phyloP scores from a whole-genome alignment of 2,797 vertebrate genomes.

The Pelobates cultripes region DNA sequence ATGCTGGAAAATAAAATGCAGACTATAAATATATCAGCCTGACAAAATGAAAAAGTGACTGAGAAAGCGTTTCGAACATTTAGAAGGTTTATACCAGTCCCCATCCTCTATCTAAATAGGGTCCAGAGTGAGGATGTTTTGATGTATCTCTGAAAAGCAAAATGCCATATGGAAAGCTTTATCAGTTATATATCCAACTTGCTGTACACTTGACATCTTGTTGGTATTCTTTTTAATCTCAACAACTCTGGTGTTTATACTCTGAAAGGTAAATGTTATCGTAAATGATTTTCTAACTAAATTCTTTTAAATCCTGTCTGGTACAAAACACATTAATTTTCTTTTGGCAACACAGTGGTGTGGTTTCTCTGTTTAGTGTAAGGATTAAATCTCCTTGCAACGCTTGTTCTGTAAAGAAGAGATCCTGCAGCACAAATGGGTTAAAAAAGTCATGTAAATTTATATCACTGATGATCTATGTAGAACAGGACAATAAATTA shows the following conservation, averaged over 20 bases:
- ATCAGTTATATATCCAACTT: constrained; percentile 70
- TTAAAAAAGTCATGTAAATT: constrained; percentile 67
- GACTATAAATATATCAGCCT: constrained; percentile 16
- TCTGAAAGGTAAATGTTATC: constrained; percentile 81
- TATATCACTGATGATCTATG: constrained; percentile 63
- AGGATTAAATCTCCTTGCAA: constrained; percentile 23
- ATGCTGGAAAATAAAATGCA: background rate
- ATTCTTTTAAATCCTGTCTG: constrained; percentile 75
- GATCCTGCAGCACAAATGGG: constrained; percentile 55
- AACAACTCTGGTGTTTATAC: constrained; percentile 79
- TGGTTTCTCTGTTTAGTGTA: constrained; percentile 56
- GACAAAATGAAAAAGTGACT: constrained; percentile 37
- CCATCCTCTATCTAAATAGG: constrained; percentile 19
- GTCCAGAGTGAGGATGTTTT: constrained; percentile 47
- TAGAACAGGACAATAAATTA: constrained; percentile 57
- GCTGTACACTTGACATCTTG: constrained; percentile 74
- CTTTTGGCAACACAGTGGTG: constrained; percentile 68
- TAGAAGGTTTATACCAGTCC: constrained; percentile 33
- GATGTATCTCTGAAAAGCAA: constrained; percentile 45
- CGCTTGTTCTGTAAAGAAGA: constrained; percentile 47
- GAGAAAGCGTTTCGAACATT: constrained; percentile 34
- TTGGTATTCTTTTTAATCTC: constrained; percentile 78
- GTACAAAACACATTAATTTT: constrained; percentile 62
- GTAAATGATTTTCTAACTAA: constrained; percentile 77
- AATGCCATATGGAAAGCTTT: constrained; percentile 79